Percentiles rank a stretch among this genome's conserved stretches.
Evolutionary conservation across 2,888 invertebrate genomes (phyloP).

Genomic region (Thereva unica): DNA sequence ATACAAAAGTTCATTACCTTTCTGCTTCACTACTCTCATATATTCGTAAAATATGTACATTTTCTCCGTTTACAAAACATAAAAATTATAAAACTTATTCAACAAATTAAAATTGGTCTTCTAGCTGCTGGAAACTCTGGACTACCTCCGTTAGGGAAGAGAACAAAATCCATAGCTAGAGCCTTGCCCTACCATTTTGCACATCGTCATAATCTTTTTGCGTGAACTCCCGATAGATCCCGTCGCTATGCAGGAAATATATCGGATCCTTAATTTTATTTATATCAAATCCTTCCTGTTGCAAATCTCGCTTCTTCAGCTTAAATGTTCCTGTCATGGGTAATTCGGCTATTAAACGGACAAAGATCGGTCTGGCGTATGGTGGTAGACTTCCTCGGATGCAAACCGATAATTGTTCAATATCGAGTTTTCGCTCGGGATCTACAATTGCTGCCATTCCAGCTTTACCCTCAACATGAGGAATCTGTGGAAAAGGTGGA

Average conservation of each 20-base stretch:
- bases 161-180: constrained; percentile 51
- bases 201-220: constrained; percentile 61
- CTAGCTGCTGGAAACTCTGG: too few relatives aligned
- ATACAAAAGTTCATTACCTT: too few relatives aligned
- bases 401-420: constrained; percentile 65
- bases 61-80: too few relatives aligned
- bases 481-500: constrained; percentile 62
- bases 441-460: constrained; percentile 93
- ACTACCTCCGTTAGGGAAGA: too few relatives aligned
- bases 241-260: constrained; percentile 67
- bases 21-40: too few relatives aligned
- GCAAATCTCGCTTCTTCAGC: constrained; percentile 84
- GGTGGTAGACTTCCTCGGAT: constrained; percentile 74
- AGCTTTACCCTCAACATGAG: constrained; percentile 80
- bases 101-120: too few relatives aligned
- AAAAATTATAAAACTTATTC: too few relatives aligned
- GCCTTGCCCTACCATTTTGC: constrained; percentile 60
- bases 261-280: constrained; percentile 72
- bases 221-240: constrained; percentile 61
- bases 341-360: constrained; percentile 76
- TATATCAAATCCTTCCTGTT: constrained; percentile 82
- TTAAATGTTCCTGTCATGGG: constrained; percentile 91
- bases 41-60: too few relatives aligned
- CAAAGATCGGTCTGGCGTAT: constrained; percentile 88
- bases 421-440: constrained; percentile 64